Conservation (phyloP, 2,113 vertebrate species). For the Danionella cerebrum region DNA sequence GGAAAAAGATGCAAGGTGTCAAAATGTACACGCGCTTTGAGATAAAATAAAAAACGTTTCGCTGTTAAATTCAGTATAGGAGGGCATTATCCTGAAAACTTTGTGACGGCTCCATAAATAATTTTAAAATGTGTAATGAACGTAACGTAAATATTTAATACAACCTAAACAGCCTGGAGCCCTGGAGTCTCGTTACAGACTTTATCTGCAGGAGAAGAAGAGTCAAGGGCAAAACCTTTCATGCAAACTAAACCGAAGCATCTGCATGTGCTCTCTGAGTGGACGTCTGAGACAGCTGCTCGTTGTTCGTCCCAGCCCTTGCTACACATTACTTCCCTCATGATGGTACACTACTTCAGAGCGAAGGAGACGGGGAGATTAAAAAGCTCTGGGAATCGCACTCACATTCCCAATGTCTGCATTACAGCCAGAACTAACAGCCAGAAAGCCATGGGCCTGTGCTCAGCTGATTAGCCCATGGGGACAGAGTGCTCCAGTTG, state of each 20-base stretch:
- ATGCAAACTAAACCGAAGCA: background rate
- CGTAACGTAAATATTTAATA: constrained; percentile 37
- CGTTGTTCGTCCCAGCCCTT: background rate
- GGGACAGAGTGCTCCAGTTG: constrained; percentile 39
- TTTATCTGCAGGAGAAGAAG: constrained; percentile 3
- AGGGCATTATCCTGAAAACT: background rate
- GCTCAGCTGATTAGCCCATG: constrained; percentile 38
- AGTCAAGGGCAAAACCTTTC: constrained; percentile 1
- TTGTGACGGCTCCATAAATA: constrained; percentile 17
- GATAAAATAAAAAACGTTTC: too few species aligned
- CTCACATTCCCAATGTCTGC: constrained; percentile 29
- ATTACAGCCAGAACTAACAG: constrained; percentile 38
- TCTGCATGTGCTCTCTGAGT: background rate
- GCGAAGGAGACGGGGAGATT: constrained; percentile 13
- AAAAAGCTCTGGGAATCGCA: constrained; percentile 17
- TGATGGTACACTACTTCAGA: background rate
- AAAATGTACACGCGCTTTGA: too few species aligned
- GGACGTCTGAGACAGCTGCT: background rate
- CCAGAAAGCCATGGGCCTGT: constrained; percentile 27
- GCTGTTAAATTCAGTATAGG: constrained; percentile 14
- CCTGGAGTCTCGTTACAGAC: constrained; percentile 10
- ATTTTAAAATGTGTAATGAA: constrained; percentile 32
- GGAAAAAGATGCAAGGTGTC: too few species aligned
- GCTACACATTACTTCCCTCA: background rate
- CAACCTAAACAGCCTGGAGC: background rate